phyloP scores from a whole-genome alignment of 2,797 vertebrate genomes.

The Podargus strigoides region DNA sequence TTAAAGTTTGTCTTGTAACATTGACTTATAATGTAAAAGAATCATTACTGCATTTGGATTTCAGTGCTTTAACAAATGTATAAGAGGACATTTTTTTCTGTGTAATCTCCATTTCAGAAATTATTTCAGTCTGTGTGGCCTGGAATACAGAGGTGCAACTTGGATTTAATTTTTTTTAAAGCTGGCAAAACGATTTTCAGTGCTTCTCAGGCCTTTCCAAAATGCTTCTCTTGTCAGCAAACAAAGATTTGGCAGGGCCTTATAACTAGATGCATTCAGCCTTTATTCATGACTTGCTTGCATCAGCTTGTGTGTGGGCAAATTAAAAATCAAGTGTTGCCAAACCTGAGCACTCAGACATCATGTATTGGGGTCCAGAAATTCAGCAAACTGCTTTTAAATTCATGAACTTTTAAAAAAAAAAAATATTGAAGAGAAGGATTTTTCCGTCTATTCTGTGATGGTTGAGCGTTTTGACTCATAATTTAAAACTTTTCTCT shows the following conservation, averaged over 20 bases:
- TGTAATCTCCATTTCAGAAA: not conserved
- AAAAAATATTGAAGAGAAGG: not conserved
- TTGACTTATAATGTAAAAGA: constrained; percentile 38
- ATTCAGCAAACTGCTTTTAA: not conserved
- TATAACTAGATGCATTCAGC: not conserved
- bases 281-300: not conserved
- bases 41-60: not conserved
- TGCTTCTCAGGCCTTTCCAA: constrained; percentile 1
- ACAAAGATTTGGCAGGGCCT: constrained; percentile 17
- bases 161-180: not conserved
- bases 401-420: not conserved
- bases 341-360: not conserved
- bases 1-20: not conserved
- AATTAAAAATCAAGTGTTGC: not conserved
- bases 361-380: not conserved
- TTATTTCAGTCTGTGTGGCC: constrained; percentile 46
- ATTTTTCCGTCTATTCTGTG: not conserved
- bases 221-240: constrained; percentile 11
- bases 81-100: not conserved
- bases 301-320: not conserved
- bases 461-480: not conserved
- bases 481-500: not conserved
- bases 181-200: not conserved
- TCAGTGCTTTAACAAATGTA: constrained; percentile 2
- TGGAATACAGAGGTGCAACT: constrained; percentile 8